Evolutionary conservation across 2,113 vertebrate species (phyloP), one percentile per base, ranked within the genome.

Genomic region (Bos javanicus): DNA sequence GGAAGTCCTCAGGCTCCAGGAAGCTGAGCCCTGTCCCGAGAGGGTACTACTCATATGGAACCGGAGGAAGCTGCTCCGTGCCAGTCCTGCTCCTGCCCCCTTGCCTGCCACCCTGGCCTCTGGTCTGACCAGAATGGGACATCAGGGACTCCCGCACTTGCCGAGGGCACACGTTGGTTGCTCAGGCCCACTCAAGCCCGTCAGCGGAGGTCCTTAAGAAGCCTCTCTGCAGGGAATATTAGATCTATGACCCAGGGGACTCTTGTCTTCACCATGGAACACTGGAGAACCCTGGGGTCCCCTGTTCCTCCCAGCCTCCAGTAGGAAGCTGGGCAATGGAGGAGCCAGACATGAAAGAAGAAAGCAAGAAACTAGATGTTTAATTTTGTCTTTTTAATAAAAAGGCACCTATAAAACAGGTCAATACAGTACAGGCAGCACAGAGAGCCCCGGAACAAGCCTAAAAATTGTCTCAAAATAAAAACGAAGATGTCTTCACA

Each of bases 391-490:
- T 99, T 99, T 99, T 99, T 99, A 99, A 99, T 99, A 99, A 99
- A 99, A 99, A 99, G 99, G 99, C 99, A 99, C 99, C 99, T 99
- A 99, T 99, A 99, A 99, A 99, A 99, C 99, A 99, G 99, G 99
- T 99, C 99, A 99, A 98, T 99, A 99, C 99, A 98, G 99, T 99
- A 99, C 99, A 99, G 98, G 99, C 99, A 99, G 99, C 99, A 99
- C 99, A 99, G 98, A 99, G 98, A 99, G 99, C 99, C 99, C 99
- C 99, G 36, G 98, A 99, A 99, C 98, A 99, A 99, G 99, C 99
- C 99, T 99, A 99, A 98, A 99, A 99, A 99, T 99, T 97, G 98
- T 99, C 98, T 99, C 98, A 99, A 98, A 99, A 99, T 99, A 99
- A 99, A 99, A 99, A 98, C 99, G 98, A 99, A 98, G 98, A 99